These are phyloP conservation scores for Solenodon paradoxus DNA, from an alignment of 2,113 vertebrate genomes.

Conservation along the genomic window DNA sequence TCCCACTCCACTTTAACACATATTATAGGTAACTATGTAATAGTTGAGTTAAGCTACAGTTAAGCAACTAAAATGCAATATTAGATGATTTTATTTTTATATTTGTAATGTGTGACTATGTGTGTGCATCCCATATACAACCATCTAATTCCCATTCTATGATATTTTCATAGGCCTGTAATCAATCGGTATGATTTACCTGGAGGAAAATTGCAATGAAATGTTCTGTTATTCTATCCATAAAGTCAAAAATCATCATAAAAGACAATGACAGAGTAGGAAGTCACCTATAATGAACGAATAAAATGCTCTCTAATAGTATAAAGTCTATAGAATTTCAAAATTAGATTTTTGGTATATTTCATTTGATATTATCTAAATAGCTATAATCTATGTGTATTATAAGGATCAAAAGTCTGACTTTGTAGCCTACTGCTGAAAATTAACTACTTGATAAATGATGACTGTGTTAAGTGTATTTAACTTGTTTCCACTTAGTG, in stretches of 20 bases:
- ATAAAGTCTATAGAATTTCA: slow-evolving; percentile 4
- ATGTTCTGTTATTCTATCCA: neutral
- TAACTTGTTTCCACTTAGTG: slow-evolving; percentile 73
- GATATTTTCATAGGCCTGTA: neutral
- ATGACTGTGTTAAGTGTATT: slow-evolving; percentile 75
- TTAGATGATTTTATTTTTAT: neutral
- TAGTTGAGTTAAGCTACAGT: neutral
- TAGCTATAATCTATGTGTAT: slow-evolving; percentile 5
- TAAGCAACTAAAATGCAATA: neutral
- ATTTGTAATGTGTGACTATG: neutral
- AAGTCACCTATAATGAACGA: neutral
- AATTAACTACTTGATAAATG: slow-evolving; percentile 81
- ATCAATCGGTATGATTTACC: neutral
- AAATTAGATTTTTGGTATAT: slow-evolving; percentile 20
- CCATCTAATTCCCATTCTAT: neutral
- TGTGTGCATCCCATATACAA: neutral
- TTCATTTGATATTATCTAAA: slow-evolving; percentile 58
- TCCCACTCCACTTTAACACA: neutral
- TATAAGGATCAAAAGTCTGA: slow-evolving; percentile 43
- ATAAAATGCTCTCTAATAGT: neutral
- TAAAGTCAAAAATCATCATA: neutral
- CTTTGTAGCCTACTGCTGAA: slow-evolving; percentile 65
- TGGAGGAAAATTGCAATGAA: neutral
- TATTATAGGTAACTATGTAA: neutral
- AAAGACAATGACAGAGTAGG: neutral